Evolutionary conservation across 2,797 vertebrate species (phyloP).

Genomic region (Erpetoichthys calabaricus): DNA sequence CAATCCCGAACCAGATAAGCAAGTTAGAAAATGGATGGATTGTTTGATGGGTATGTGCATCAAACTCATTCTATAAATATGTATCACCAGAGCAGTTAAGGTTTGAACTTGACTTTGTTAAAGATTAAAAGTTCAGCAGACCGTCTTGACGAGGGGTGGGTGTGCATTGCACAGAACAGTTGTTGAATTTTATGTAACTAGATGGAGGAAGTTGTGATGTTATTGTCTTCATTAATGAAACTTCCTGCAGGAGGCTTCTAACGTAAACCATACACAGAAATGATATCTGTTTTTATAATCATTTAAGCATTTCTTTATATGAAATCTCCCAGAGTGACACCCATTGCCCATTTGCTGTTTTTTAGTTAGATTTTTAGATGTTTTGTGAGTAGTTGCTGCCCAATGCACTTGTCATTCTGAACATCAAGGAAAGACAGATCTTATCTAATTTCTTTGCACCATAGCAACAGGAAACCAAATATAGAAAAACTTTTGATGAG

Average conservation of each 20-base stretch:
- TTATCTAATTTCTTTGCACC: constrained; percentile 2
- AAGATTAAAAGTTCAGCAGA: too few species aligned
- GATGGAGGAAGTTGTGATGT: too few species aligned
- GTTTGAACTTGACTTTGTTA: too few species aligned
- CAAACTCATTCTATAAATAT: too few species aligned
- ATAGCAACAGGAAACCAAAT: not conserved
- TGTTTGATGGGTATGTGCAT: too few species aligned
- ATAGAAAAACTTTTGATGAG: constrained; percentile 1
- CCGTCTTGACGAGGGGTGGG: too few species aligned
- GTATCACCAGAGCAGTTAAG: too few species aligned
- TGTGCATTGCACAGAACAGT: too few species aligned
- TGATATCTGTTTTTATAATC: constrained; percentile 5
- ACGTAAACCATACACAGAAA: not conserved
- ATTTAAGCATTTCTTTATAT: constrained; percentile 6
- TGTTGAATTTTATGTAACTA: too few species aligned
- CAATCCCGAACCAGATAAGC: too few species aligned
- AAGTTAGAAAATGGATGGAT: too few species aligned
- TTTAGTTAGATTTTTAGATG: not conserved
- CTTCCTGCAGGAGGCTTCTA: not conserved
- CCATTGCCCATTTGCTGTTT: not conserved
- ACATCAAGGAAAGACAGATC: constrained; percentile 1
- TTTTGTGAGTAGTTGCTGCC: not conserved
- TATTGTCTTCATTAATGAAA: not conserved
- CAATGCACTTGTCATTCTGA: constrained; percentile 1
- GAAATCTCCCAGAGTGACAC: not conserved